Evolutionary conservation across 2,797 vertebrate species (phyloP).

Genomic region (Cryptoprocta ferox): DNA sequence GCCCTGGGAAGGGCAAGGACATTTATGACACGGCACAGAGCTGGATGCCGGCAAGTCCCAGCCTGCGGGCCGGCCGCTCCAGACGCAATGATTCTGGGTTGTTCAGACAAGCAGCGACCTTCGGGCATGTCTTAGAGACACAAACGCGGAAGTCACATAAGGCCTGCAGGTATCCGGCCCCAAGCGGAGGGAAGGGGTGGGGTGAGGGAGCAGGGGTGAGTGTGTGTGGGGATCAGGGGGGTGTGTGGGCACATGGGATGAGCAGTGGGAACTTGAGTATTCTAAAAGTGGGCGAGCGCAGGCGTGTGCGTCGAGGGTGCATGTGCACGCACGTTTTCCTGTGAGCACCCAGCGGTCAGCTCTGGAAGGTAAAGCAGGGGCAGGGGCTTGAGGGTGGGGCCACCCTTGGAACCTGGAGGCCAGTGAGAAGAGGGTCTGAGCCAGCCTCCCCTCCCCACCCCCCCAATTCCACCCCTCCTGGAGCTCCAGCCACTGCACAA

Average conservation of each 20-base stretch:
- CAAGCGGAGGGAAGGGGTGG: neutral
- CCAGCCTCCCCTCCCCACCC: too few species aligned
- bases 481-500: neutral
- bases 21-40: neutral
- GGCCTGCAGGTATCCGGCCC: neutral
- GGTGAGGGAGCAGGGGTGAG: too few species aligned
- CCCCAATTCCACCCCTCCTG: neutral
- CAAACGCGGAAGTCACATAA: too few species aligned
- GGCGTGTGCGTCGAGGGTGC: too few species aligned
- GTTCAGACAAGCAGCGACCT: neutral
- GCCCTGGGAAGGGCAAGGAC: neutral
- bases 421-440: neutral
- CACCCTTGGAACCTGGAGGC: neutral
- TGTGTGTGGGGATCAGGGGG: neutral
- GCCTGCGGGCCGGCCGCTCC: neutral
- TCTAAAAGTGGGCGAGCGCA: neutral
- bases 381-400: too few species aligned
- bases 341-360: fast-evolving
- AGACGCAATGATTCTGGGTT: neutral
- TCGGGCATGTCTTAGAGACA: neutral
- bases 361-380: neutral
- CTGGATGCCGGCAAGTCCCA: neutral
- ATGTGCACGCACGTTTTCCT: too few species aligned
- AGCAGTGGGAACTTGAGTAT: neutral
- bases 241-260: neutral